These are phyloP conservation scores for Nephila pilipes DNA, from an alignment of 1,140 invertebrate species.

Conservation along the genomic window DNA sequence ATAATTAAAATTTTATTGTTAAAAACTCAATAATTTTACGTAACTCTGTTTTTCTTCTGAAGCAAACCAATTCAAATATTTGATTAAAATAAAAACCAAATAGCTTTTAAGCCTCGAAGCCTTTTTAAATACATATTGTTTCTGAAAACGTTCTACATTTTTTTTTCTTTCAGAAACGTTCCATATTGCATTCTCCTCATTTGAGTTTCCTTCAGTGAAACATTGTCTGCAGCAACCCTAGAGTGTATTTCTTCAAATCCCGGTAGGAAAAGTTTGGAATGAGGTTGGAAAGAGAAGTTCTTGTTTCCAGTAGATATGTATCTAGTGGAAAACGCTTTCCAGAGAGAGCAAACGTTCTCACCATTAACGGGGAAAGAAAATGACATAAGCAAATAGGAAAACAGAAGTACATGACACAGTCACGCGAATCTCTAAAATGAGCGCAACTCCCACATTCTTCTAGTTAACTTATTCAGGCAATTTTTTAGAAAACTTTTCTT, in stretches of 20 bases:
- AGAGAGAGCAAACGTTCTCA: constrained; percentile 31
- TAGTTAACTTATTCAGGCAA: background rate
- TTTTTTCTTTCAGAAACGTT: background rate
- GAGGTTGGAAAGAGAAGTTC: constrained; percentile 4
- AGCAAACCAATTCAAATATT: no score
- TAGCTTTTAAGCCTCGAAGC: background rate
- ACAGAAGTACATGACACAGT: constrained; percentile 46
- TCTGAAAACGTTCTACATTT: background rate
- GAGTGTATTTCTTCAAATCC: background rate
- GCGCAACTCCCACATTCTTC: background rate
- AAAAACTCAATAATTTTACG: no score
- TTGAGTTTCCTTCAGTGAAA: background rate
- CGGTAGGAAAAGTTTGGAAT: background rate
- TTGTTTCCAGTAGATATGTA: background rate
- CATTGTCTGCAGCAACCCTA: background rate
- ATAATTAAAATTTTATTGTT: no score
- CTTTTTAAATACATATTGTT: background rate
- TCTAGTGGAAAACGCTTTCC: background rate
- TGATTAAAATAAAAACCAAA: no score
- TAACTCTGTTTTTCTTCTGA: no score
- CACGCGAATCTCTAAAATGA: constrained; percentile 1
- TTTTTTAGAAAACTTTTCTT: background rate
- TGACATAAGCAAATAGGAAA: constrained; percentile 61
- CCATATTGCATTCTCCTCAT: background rate
- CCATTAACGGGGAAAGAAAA: constrained; percentile 60